Evolutionary conservation across 2,797 vertebrate genomes (phyloP), one percentile per base, ranked within the genome.

Genomic region (Phrynocephalus guinanensis): DNA sequence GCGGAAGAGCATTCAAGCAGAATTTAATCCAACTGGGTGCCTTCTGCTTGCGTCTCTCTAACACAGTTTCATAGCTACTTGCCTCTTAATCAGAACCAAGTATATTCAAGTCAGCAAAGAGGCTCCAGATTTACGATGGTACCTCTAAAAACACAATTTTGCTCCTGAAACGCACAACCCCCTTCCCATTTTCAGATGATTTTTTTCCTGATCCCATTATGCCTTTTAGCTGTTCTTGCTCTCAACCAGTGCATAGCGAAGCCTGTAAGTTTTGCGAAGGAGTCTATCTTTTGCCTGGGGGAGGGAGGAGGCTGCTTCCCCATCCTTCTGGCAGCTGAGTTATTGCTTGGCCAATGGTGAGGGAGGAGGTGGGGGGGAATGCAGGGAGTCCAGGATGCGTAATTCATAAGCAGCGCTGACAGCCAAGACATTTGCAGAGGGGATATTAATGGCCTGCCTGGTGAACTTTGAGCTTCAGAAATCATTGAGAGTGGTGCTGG

Each of bases 341-440:
- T 89, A 68, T 86, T 73, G 75, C 80, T 48, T 66, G 86, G 81
- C 56, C 75, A 79, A 30, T 60, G 75, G 50, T 60, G 50, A 28
- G 76, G 75, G 76, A 38, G 84, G 20, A 63, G 15, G n/a, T 11
- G 44, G 22, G 71, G 56, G 85, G 20, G 8, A 63, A 75, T 33
- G 71, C 66, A 44, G 66, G 83, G 83, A 86, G 82, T 44, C 1
- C 15, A 24, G 11, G 87, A 60, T 38, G 90, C 44, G 56, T 80
- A 88, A 91, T 75, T 91, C 93, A 89, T 81, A 7, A 63, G 85
- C 87, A 84, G 86, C 68, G 66, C 82, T 0, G 56, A 79, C 91
- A 93, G 66, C 79, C n/a, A 33, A 6, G 77, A 88, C 3, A 0
- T 89, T 90, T 85, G 82, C 83, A 88, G 50, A 5, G 18, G 6